phyloP scores from a whole-genome alignment of 2,113 vertebrate genomes.

The Prochilodus magdalenae region DNA sequence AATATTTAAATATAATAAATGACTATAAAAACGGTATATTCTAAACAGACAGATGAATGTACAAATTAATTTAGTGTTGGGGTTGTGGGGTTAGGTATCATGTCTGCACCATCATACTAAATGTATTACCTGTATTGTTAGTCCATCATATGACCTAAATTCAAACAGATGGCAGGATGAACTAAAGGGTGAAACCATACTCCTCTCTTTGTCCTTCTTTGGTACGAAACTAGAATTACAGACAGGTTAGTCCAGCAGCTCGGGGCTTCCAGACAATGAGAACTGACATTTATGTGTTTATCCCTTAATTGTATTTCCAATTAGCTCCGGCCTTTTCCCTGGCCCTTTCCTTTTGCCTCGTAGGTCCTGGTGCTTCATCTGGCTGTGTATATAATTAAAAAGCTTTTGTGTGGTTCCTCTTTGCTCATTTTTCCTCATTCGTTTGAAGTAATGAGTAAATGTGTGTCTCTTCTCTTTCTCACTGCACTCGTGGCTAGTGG shows the following conservation, averaged over 20 bases:
- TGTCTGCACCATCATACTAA: not conserved
- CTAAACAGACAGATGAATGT: too few relatives aligned
- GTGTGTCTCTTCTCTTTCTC: conserved; percentile 62
- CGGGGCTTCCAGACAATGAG: not conserved
- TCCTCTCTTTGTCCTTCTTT: not conserved
- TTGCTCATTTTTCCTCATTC: conserved; percentile 2
- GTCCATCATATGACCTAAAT: not conserved
- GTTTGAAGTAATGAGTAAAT: conserved; percentile 27
- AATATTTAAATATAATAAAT: too few relatives aligned
- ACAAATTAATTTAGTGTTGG: not conserved
- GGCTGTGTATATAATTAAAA: conserved; percentile 1
- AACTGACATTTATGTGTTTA: conserved; percentile 34
- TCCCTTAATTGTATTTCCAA: conserved; percentile 8
- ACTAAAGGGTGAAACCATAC: not conserved
- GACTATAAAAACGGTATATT: too few relatives aligned
- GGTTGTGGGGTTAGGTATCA: not conserved
- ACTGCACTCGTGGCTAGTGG: conserved; percentile 85
- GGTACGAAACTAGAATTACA: not conserved
- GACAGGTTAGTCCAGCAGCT: not conserved
- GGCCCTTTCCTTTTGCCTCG: not conserved
- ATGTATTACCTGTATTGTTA: not conserved
- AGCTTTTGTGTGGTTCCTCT: conserved; percentile 12
- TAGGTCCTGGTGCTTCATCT: not conserved
- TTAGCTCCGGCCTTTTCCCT: conserved; percentile 25
- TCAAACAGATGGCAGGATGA: not conserved